A percentile compares a stretch with the other conserved stretches of the same genome.
phyloP scores from a whole-genome alignment of 2,888 invertebrate genomes.

The Sialis fuliginosa region DNA sequence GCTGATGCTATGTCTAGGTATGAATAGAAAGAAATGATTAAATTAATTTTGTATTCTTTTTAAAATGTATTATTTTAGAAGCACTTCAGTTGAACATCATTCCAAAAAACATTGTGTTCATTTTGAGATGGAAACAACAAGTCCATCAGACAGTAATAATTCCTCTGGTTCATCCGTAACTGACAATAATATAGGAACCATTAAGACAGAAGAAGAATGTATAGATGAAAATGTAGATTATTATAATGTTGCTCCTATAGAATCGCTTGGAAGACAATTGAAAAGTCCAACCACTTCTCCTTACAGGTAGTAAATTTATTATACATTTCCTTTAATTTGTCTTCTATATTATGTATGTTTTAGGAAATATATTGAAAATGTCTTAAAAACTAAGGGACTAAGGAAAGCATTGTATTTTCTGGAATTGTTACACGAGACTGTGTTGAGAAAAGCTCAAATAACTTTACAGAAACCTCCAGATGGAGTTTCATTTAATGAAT shows the following conservation, averaged over 20 bases:
- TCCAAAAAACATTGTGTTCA: slow-evolving; percentile 8
- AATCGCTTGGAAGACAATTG: slow-evolving; percentile 29
- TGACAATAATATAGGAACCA: slow-evolving; percentile 10
- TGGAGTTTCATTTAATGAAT: slow-evolving; percentile 7
- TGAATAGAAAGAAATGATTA: not conserved
- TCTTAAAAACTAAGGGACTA: slow-evolving; percentile 72
- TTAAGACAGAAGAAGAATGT: not conserved
- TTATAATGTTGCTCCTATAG: slow-evolving; percentile 32
- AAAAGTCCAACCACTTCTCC: slow-evolving; percentile 30
- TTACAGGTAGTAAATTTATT: slow-evolving; percentile 23
- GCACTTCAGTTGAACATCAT: not conserved
- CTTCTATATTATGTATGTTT: slow-evolving; percentile 1
- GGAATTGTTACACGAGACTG: slow-evolving; percentile 48
- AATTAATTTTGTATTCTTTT: not conserved
- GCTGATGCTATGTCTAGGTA: not conserved
- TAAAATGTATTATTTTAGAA: not conserved
- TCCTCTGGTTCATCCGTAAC: slow-evolving; percentile 17
- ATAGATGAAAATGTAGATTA: slow-evolving; percentile 12
- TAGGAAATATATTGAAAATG: slow-evolving; percentile 71
- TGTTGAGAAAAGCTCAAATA: slow-evolving; percentile 50
- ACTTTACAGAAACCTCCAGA: slow-evolving; percentile 42
- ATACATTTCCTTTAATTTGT: not conserved
- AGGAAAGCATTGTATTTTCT: slow-evolving; percentile 66
- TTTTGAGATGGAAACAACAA: slow-evolving; percentile 16
- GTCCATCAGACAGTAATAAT: slow-evolving; percentile 30